Base-by-base conservation (phyloP, 2,888 invertebrate species). In the Chrysolina oricalcia region DNA sequence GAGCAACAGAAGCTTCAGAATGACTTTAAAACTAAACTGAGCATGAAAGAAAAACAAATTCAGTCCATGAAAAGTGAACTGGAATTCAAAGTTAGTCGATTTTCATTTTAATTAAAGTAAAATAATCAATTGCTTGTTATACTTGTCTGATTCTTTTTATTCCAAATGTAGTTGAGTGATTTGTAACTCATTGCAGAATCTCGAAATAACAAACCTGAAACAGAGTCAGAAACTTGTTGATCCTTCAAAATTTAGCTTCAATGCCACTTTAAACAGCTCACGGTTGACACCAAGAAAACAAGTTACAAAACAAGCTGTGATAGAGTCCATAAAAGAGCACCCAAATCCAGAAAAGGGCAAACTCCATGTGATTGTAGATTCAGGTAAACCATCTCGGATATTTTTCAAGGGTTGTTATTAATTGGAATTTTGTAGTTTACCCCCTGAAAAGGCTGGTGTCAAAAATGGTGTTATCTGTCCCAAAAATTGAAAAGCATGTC, bases 161-260 rank as follows among this genome's bases (percentile, higher is more conserved):
- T 40, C n/a, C 43, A n/a, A 62, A n/a, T 62, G 17, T 41, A 27
- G 15, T 35, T 13, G n/a, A 27, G 35, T 6, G 35, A 35, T 35
- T 35, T 21, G 23, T 17, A 50, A 35, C 41, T 50, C 15, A 50
- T 89, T 90, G 73, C 87, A 92, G 91, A 91, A 91, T 86, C 84
- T 92, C 43, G 92, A 92, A 88, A 90, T 92, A 83, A 89, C 90
- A 70, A 92, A 91, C 81, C 85, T 90, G 62, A 92, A 91, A 81
- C 91, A 91, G 64, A 92, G 91, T 81, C 91, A 91, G 80, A 91
- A 90, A 83, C 70, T 87, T n/a, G 41, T 68, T 27, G 85, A 86
- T 72, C 19, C 85, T 15, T 76, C 74, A 35, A 79, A 78, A 67
- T 73, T 75, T 56, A 69, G 17, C 65, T 17, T 66, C 43, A 78